Evolutionary conservation across 2,113 vertebrate genomes (phyloP).

Genomic region (Lycaon pictus): DNA sequence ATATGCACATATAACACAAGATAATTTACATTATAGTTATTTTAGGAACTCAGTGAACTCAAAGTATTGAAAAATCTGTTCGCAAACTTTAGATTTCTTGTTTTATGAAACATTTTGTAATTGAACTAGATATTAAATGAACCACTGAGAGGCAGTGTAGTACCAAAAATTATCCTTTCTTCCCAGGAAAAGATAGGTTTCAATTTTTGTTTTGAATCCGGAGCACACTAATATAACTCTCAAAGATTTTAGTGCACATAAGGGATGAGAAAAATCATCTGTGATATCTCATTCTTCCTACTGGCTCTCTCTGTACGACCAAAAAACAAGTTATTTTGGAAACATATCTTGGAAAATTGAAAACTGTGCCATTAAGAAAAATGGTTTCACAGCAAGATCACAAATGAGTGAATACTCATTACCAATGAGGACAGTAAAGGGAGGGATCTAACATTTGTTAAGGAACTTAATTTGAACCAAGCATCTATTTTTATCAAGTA

Average conservation of each 20-base stretch:
- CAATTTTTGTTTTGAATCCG: neutral
- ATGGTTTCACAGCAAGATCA: neutral
- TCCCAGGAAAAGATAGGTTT: neutral
- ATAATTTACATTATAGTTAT: neutral
- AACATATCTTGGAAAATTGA: neutral
- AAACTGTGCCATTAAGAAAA: neutral
- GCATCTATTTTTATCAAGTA: neutral
- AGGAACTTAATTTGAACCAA: conserved; percentile 7
- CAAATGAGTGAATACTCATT: neutral
- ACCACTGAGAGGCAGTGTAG: conserved; percentile 44
- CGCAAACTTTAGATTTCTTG: neutral
- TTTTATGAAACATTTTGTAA: neutral
- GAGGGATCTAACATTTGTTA: neutral
- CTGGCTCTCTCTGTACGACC: neutral
- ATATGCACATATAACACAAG: neutral
- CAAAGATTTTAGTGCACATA: neutral
- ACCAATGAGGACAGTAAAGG: neutral
- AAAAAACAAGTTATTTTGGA: neutral
- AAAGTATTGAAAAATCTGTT: neutral
- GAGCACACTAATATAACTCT: neutral
- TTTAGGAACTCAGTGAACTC: neutral
- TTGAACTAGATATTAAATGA: conserved; percentile 39
- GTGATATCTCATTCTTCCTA: neutral
- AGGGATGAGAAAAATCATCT: neutral
- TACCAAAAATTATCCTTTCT: neutral